Percentiles rank a stretch among this genome's conserved stretches.
These are phyloP conservation scores for Artemisiospiza belli DNA, from an alignment of 2,113 vertebrate genomes.

Conservation along the genomic window DNA sequence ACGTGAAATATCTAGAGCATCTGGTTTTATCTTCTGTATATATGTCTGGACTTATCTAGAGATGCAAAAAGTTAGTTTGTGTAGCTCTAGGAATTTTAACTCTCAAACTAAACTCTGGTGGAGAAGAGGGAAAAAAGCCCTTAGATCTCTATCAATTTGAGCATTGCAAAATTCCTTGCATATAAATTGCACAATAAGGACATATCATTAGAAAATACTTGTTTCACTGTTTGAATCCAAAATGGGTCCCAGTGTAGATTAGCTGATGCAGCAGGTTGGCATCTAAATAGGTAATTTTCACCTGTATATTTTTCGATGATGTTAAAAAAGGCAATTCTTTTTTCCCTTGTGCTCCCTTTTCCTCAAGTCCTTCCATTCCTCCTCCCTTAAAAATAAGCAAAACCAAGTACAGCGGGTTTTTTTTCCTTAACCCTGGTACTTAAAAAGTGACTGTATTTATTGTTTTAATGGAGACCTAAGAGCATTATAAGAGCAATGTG, in stretches of 20 bases:
- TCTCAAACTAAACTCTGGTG: background rate
- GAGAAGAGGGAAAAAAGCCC: background rate
- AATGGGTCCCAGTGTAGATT: background rate
- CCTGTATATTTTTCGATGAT: background rate
- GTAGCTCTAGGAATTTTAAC: background rate
- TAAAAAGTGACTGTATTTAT: background rate
- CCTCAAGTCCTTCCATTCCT: background rate
- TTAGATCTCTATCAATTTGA: background rate
- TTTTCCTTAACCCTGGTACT: background rate
- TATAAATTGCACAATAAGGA: background rate
- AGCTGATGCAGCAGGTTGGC: background rate
- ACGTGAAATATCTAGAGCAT: constrained; percentile 8
- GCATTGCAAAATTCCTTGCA: background rate
- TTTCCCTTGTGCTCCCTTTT: background rate
- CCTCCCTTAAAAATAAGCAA: background rate
- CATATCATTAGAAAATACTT: background rate
- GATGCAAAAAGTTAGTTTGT: background rate
- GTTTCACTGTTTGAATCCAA: background rate
- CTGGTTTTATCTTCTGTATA: constrained; percentile 13
- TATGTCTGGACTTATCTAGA: background rate
- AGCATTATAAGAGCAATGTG: background rate
- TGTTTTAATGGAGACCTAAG: background rate
- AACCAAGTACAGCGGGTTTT: background rate
- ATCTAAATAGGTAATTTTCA: background rate
- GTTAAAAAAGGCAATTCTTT: background rate